Conservation (phyloP, 2,888 invertebrate genomes). For the Lydus trimaculatus region DNA sequence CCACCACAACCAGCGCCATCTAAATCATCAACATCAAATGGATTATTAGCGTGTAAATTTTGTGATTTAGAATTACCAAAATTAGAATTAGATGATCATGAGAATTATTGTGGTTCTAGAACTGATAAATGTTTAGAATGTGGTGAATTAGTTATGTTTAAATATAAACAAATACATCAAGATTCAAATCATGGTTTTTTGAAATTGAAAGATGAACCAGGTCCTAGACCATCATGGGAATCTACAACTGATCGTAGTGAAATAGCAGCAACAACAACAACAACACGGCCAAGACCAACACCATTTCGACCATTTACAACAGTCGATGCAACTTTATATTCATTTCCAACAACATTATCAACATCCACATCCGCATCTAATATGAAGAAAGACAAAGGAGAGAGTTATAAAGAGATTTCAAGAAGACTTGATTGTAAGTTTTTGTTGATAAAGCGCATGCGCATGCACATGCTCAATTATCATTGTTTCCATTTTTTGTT, state of each 20-base stretch:
- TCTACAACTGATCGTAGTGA: constrained; percentile 45
- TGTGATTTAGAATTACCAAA: constrained; percentile 73
- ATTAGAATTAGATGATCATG: constrained; percentile 68
- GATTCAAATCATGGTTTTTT: constrained; percentile 73
- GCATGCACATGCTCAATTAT: background rate
- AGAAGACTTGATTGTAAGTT: constrained; percentile 57
- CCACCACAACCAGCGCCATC: constrained; percentile 8
- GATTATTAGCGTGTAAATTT: constrained; percentile 67
- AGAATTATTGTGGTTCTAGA: constrained; percentile 74
- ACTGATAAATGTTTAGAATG: constrained; percentile 75
- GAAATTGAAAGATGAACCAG: constrained; percentile 67
- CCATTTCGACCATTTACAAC: constrained; percentile 41
- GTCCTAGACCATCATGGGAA: constrained; percentile 61
- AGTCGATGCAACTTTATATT: constrained; percentile 32
- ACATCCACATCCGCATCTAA: constrained; percentile 34
- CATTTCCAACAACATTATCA: constrained; percentile 43
- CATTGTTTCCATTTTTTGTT: background rate
- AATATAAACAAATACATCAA: constrained; percentile 69
- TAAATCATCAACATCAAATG: constrained; percentile 18
- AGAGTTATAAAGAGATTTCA: constrained; percentile 57
- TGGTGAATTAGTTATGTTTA: constrained; percentile 73
- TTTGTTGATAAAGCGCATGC: background rate
- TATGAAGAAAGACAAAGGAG: constrained; percentile 57
- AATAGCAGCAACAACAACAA: constrained; percentile 17
- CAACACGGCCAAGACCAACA: constrained; percentile 33